phyloP scores from a whole-genome alignment of 2,113 vertebrate species.

The Chroicocephalus ridibundus region DNA sequence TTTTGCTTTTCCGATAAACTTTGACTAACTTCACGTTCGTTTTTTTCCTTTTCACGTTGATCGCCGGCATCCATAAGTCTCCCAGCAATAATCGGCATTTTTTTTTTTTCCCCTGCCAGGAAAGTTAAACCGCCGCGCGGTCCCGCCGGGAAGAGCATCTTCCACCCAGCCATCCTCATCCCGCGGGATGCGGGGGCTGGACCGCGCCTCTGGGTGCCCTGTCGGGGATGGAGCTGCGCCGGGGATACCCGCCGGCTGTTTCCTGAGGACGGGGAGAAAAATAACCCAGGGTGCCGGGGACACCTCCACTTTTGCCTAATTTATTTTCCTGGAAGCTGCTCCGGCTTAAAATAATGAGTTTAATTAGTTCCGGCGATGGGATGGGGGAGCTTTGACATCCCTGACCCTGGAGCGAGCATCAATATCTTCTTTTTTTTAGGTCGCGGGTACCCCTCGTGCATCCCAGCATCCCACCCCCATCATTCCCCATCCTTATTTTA shows the following conservation, averaged over 20 bases:
- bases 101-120: not conserved
- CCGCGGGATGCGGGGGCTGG: not conserved
- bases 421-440: not conserved
- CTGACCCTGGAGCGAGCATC: rapidly evolving
- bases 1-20: not conserved
- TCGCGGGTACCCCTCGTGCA: rapidly evolving
- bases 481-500: not conserved
- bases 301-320: rapidly evolving
- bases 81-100: rapidly evolving
- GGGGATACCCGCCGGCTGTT: not conserved
- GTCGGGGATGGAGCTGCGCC: not conserved
- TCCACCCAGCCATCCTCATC: not conserved
- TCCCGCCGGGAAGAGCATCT: not conserved
- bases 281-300: not conserved
- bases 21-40: not conserved
- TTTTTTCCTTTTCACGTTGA: not conserved
- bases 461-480: not conserved
- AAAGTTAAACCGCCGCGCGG: not conserved
- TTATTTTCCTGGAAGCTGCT: not conserved
- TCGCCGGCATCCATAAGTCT: not conserved
- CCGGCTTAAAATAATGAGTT: not conserved
- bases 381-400: not conserved
- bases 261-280: not conserved
- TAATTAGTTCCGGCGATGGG: not conserved
- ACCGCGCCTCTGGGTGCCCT: not conserved